These are phyloP conservation scores for Triplophysa rosa DNA, from an alignment of 2,113 vertebrate species.

Conservation along the genomic window DNA sequence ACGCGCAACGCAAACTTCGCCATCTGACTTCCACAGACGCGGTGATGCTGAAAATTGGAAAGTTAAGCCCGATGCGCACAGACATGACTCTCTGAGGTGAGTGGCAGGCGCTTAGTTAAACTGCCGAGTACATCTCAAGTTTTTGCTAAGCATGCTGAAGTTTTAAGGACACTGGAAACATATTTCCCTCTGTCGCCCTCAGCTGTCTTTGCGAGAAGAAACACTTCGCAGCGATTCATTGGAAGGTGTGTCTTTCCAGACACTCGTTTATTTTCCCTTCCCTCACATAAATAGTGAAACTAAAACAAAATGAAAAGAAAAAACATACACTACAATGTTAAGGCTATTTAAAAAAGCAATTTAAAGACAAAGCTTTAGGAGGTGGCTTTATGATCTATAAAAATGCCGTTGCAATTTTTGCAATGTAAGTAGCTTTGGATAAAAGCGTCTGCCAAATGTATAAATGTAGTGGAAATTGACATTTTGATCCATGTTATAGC, in stretches of 20 bases:
- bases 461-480: no score
- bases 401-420: no score
- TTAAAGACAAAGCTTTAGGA: no score
- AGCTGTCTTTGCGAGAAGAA: conserved; percentile 67
- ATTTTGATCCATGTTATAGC: no score
- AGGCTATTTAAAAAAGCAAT: no score
- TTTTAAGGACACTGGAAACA: conserved; percentile 56
- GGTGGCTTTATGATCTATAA: no score
- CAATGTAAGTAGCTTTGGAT: no score
- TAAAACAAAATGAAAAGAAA: not conserved
- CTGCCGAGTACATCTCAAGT: conserved; percentile 56
- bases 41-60: conserved; percentile 18
- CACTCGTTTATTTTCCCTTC: conserved; percentile 13
- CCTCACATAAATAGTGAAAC: not conserved
- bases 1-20: conserved; percentile 44
- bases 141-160: conserved; percentile 68
- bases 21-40: conserved; percentile 59
- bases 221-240: conserved; percentile 26
- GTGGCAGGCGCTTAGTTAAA: conserved; percentile 48
- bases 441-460: no score
- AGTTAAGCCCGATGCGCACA: conserved; percentile 48
- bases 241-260: conserved; percentile 47
- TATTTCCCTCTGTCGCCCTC: conserved; percentile 76
- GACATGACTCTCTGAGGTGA: conserved; percentile 45
- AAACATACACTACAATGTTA: not conserved